Base-by-base conservation (phyloP, 2,113 vertebrate genomes). In the Macheiramphus alcinus region DNA sequence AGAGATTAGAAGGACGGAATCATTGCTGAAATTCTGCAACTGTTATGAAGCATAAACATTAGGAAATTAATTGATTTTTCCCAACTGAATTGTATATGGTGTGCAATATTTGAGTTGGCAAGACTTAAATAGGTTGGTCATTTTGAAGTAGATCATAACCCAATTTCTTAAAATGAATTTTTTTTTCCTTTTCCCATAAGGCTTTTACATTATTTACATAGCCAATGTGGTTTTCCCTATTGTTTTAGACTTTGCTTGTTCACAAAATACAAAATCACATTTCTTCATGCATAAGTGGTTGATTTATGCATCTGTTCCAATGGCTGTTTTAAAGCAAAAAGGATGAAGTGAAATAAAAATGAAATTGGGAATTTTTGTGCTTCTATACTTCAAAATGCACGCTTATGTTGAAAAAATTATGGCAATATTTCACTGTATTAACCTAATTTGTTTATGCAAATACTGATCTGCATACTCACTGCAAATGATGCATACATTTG, bases 301-400 rank as follows among this genome's bases (percentile, higher is more conserved):
- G 88, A 97, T 65, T 97, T 95, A 96, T 90, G 34, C 25, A 74
- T 87, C 78, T 56, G 14, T 81, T 91, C 38, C 47, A 90, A 94
- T 90, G 36, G 80, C 74, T 97, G 36, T 52, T 94, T 97, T 94
- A 86, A 84, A 90, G 74, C 55, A 81, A 93, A 95, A 93, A 83
- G 55, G 45, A 36, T 91, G 74, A 97, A 92, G 72, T 82, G 27
- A 97, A 83, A 94, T 45, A 94, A 95, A 97, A 76, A 81, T 74
- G 3, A 96, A 95, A 79, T 56, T 58, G 48, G 47, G 63, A 34
- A 83, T 94, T 95, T 91, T 58, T 74, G 65, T 90, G 43, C 55
- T 93, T 93, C 91, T 95, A 45, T 86, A 56, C 16, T 66, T 92
- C 81, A 94, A 61, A 94, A 94, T 86, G 56, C 65, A 93, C 86